Conservation (phyloP, 2,113 vertebrate species). For the Bolborhynchus lineola region DNA sequence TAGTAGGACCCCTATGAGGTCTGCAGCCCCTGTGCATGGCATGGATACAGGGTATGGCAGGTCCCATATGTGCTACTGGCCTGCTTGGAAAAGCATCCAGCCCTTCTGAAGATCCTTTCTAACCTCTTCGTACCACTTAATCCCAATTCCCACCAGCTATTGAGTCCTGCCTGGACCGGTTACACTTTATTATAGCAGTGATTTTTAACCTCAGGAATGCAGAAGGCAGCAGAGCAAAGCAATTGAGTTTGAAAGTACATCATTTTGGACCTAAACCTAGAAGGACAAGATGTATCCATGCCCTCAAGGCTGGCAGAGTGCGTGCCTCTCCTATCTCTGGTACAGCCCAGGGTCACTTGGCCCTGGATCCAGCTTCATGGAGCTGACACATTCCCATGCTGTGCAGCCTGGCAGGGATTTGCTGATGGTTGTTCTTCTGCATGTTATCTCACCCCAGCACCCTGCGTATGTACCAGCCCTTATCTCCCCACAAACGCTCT, state of each 20-base stretch:
- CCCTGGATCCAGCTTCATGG: not conserved
- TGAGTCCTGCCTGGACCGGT: not conserved
- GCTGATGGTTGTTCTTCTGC: not conserved
- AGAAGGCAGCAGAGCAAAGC: not conserved
- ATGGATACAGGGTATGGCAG: not conserved
- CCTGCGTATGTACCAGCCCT: not conserved
- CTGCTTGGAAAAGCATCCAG: not conserved
- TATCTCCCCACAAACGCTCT: not conserved
- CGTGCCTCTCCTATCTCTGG: not conserved
- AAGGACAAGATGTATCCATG: not conserved
- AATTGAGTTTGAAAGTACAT: fast-evolving
- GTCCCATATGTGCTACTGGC: not conserved
- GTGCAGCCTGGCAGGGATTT: not conserved
- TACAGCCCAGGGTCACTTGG: not conserved
- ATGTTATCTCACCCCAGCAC: not conserved
- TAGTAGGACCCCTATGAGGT: not conserved
- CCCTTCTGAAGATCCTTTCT: not conserved
- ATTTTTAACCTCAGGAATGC: not conserved
- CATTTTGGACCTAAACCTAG: not conserved
- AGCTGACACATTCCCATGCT: not conserved
- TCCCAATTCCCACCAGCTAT: not conserved
- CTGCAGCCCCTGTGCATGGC: not conserved
- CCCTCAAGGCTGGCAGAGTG: not conserved
- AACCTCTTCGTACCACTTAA: not conserved
- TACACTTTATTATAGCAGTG: fast-evolving